phyloP scores from a whole-genome alignment of 1,140 invertebrate species.

The Drosophila saltans region DNA sequence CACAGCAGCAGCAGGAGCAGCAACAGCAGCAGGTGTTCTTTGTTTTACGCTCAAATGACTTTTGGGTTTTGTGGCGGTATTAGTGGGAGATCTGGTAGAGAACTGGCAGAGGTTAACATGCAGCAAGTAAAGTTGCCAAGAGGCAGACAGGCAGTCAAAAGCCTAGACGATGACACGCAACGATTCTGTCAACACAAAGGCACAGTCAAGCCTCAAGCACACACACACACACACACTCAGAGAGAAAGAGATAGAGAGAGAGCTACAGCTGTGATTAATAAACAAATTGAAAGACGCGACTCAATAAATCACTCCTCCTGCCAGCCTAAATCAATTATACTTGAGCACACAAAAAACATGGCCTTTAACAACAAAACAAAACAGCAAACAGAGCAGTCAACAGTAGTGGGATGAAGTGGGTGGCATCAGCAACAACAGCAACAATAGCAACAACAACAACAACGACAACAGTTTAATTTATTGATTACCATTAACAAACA shows the following conservation, averaged over 20 bases:
- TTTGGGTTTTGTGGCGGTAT: conserved; percentile 23
- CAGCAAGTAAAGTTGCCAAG: neutral
- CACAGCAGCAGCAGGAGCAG: neutral
- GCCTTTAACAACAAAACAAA: conserved; percentile 37
- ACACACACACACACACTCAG: neutral
- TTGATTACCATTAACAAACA: conserved; percentile 76
- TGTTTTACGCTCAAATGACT: conserved; percentile 59
- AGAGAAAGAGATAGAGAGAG: neutral
- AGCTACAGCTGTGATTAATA: conserved; percentile 57
- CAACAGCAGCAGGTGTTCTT: conserved; percentile 53
- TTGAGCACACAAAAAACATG: conserved; percentile 60
- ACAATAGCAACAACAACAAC: neutral
- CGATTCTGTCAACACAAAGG: conserved; percentile 55
- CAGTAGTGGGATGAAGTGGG: too few relatives aligned
- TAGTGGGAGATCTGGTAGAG: conserved; percentile 8
- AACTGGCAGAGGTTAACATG: conserved; percentile 10
- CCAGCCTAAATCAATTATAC: conserved; percentile 57
- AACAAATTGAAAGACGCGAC: conserved; percentile 60
- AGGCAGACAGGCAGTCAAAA: conserved; percentile 7
- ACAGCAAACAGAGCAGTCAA: conserved; percentile 9
- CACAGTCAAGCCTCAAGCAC: conserved; percentile 18
- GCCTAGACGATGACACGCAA: conserved; percentile 45
- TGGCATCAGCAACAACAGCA: neutral
- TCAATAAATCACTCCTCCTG: conserved; percentile 55
- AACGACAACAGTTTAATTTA: conserved; percentile 54